A percentile compares a stretch with the other conserved stretches of the same genome.
Conservation (phyloP, 1,140 invertebrate species). For the Oryctes rhinoceros region DNA sequence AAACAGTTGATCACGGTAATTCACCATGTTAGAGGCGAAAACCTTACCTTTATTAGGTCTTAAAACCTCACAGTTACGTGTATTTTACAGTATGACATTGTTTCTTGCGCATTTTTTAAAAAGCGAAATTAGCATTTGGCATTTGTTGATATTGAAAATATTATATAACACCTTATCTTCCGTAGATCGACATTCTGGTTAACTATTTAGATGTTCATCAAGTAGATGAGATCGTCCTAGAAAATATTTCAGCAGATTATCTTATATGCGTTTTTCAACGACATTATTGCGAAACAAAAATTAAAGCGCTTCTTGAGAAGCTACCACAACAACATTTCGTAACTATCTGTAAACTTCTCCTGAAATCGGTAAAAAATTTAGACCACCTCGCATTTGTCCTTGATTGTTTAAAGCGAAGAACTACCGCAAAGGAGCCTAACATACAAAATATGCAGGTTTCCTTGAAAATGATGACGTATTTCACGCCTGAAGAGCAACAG, state of each 20-base stretch:
- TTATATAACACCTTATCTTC: background rate
- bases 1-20: too few species aligned
- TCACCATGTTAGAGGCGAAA: too few species aligned
- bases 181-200: constrained; percentile 42
- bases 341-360: constrained; percentile 69
- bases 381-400: constrained; percentile 69
- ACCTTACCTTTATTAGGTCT: too few species aligned
- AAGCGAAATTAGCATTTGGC: background rate
- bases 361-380: constrained; percentile 70
- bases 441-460: constrained; percentile 67
- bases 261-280: constrained; percentile 62
- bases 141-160: background rate
- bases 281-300: constrained; percentile 57
- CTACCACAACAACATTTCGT: constrained; percentile 65
- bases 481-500: constrained; percentile 65
- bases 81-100: too few species aligned
- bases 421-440: constrained; percentile 61
- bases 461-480: constrained; percentile 69
- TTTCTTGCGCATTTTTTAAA: too few species aligned
- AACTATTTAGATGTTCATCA: constrained; percentile 44
- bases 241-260: constrained; percentile 61
- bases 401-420: constrained; percentile 63
- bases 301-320: constrained; percentile 63
- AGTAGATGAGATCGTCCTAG: constrained; percentile 45
- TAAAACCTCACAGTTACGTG: too few species aligned